phyloP scores from a whole-genome alignment of 2,888 invertebrate genomes.

The Ethmia dodecea region DNA sequence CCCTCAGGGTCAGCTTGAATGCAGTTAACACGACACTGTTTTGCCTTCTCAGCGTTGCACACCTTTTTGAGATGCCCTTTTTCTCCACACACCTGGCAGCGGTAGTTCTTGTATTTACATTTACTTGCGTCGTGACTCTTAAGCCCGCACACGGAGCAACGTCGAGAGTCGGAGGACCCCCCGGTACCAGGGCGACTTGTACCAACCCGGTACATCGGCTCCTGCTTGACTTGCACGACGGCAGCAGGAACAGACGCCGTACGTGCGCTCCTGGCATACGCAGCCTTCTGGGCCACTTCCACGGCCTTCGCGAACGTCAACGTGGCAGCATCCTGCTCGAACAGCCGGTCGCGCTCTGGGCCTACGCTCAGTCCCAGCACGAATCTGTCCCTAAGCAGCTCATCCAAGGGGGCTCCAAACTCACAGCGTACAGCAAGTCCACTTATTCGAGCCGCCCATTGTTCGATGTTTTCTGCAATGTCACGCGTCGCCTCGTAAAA shows the following conservation, averaged over 20 bases:
- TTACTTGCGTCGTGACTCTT: too few species aligned
- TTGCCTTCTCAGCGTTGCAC: neutral
- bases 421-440: slow-evolving; percentile 15
- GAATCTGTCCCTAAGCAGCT: slow-evolving; percentile 2
- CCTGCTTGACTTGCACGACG: neutral
- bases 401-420: slow-evolving; percentile 11
- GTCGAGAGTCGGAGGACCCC: neutral
- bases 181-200: neutral
- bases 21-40: neutral
- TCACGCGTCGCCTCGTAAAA: too few species aligned
- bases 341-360: too few species aligned
- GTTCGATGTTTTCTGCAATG: slow-evolving; percentile 14
- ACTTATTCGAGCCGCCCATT: slow-evolving; percentile 18
- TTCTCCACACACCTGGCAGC: too few species aligned
- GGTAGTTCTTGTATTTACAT: too few species aligned
- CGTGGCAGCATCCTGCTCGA: too few species aligned
- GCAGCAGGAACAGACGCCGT: neutral
- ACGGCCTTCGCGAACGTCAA: too few species aligned
- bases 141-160: slow-evolving; percentile 6
- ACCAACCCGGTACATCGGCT: neutral
- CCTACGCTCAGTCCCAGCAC: too few species aligned
- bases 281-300: slow-evolving; percentile 12
- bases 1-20: neutral
- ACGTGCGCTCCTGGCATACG: slow-evolving; percentile 7
- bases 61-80: too few species aligned